Evolutionary conservation across 2,888 invertebrate species (phyloP), one percentile per base, ranked within the genome.

Genomic region (Oithona nana): DNA sequence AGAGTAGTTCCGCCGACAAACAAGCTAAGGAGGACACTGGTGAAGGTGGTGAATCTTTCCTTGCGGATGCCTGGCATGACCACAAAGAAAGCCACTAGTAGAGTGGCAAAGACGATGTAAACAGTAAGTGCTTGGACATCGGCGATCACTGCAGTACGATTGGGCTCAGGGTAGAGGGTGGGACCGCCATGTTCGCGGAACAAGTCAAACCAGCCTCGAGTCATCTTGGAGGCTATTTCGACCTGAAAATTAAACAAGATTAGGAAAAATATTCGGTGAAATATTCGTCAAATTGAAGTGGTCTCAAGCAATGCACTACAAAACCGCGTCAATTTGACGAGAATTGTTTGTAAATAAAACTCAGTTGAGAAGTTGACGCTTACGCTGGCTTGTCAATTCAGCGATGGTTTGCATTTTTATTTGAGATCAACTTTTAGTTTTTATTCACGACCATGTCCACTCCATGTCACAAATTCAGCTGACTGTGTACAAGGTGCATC

Each of bases 171-270:
- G 78, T 95, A 97, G 67, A 93, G 82, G 69, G 94, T 94, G 68
- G 95, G 95, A 69, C 90, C 94, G 73, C 93, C 93, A 79, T 92
- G 88, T 77, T 84, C 84, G 73, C 95, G 86, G 80, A 94, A 95
- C 67, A 92, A 90, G 76, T 92, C 92, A 77, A 93, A 93, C 92
- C 90, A 92, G 77, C 90, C 90, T 81, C 82, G 86, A 88, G 88
- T 88, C 75, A 76, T 81, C 54, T 50, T 61, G 39, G 48, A 13
- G 28, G 22, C 39, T 11, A 39, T 11, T 16, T 39, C 16, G 39
- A 16, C 39, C 39, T 39, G 39, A 39, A 39, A 39, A 39, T 39
- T 11, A 39, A 39, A 16, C n/a, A n/a, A n/a, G n/a, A n/a, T n/a
- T n/a, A n/a, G n/a, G n/a, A n/a, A n/a, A n/a, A n/a, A n/a, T n/a